Evolutionary conservation across 1,140 invertebrate genomes (phyloP).

Genomic region (Brachionus paranguensis): DNA sequence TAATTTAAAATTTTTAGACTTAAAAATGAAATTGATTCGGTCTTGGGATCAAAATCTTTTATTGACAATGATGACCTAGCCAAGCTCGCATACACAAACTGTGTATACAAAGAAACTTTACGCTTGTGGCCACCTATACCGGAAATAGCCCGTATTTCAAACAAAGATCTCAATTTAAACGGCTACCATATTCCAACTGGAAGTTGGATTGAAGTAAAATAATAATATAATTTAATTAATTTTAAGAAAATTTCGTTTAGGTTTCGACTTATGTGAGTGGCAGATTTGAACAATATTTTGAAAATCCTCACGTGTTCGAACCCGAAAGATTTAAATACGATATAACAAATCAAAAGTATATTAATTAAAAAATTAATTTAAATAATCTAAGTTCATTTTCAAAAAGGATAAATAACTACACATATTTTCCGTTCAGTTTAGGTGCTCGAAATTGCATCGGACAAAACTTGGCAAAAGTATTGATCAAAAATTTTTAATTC

Average conservation of each 20-base stretch:
- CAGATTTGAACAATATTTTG: conserved; percentile 15
- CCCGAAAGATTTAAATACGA: conserved; percentile 25
- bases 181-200: neutral
- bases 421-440: conserved; percentile 37
- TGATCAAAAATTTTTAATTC: neutral
- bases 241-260: neutral
- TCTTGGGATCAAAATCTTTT: neutral
- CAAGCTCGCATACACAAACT: neutral
- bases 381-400: neutral
- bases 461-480: conserved; percentile 37
- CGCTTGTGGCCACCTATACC: conserved; percentile 28
- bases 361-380: neutral
- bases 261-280: conserved; percentile 39
- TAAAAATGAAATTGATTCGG: neutral
- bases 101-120: conserved; percentile 39
- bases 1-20: neutral
- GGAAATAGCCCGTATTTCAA: conserved; percentile 5
- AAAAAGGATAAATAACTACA: conserved; percentile 30
- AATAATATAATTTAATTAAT: neutral
- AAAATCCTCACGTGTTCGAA: neutral
- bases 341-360: neutral
- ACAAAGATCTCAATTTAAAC: neutral
- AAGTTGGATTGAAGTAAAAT: conserved; percentile 31
- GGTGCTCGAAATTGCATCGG: conserved; percentile 36
- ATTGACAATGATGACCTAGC: neutral